phyloP scores from a whole-genome alignment of 2,797 vertebrate genomes.

The Protosalanx chinensis region DNA sequence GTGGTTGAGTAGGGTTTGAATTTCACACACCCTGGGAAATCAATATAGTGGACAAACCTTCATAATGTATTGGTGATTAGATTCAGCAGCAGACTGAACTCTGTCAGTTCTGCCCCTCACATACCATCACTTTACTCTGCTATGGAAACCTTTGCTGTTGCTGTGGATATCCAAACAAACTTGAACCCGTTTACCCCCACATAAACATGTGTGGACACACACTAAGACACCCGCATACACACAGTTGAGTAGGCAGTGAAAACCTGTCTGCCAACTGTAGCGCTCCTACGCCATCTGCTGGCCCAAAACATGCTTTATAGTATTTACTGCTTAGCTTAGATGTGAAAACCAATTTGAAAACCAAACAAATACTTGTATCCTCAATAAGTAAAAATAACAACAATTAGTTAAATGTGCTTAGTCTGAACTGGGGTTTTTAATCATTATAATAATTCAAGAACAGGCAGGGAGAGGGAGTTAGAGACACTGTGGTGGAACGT shows the following conservation, averaged over 20 bases:
- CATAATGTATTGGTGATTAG: not conserved
- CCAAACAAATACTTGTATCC: no score
- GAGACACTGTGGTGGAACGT: no score
- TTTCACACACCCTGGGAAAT: not conserved
- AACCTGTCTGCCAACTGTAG: not conserved
- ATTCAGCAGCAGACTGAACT: not conserved
- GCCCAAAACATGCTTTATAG: not conserved
- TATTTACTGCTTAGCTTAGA: not conserved
- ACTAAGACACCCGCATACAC: not conserved
- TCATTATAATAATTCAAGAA: no score
- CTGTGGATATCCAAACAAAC: not conserved
- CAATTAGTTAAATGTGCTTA: no score
- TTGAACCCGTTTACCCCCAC: not conserved
- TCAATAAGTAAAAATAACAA: no score
- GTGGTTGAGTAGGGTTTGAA: not conserved
- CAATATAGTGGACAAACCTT: not conserved
- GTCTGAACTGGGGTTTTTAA: no score
- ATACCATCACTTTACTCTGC: not conserved
- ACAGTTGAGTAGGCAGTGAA: not conserved
- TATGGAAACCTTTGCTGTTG: not conserved
- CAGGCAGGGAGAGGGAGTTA: no score
- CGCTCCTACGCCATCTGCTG: conserved; percentile 10
- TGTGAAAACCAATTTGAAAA: no score
- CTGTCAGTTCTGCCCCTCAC: not conserved
- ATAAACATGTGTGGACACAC: not conserved